Evolutionary conservation across 2,797 vertebrate genomes (phyloP).

Genomic region (Vireo griseus): DNA sequence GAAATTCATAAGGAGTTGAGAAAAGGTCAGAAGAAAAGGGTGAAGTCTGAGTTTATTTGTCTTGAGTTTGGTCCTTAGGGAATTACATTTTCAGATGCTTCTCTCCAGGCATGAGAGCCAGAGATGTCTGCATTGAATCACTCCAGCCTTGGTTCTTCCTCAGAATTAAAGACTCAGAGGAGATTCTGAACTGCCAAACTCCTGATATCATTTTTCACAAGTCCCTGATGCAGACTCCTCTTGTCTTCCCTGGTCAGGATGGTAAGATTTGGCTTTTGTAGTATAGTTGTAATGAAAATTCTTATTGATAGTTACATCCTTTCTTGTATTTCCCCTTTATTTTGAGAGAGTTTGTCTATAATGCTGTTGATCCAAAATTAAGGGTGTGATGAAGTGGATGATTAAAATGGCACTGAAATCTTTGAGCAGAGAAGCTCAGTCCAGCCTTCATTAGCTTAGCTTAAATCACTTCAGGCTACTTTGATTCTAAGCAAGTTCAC

Average conservation of each 20-base stretch:
- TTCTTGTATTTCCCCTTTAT: not conserved
- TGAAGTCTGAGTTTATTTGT: not conserved
- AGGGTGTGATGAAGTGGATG: not conserved
- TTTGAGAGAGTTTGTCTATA: not conserved
- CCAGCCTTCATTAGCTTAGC: slow-evolving; percentile 19
- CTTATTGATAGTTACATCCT: not conserved
- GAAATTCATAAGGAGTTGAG: not conserved
- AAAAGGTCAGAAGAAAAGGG: not conserved
- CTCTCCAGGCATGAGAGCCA: not conserved
- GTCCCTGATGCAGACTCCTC: not conserved
- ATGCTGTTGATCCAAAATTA: not conserved
- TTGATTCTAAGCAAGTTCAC: slow-evolving; percentile 18
- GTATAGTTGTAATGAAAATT: not conserved
- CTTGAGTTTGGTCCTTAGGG: not conserved
- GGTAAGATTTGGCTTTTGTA: not conserved
- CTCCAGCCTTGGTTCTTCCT: not conserved
- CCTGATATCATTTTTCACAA: not conserved
- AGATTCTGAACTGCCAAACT: not conserved
- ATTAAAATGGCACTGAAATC: not conserved
- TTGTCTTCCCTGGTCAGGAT: not conserved
- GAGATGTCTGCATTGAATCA: not conserved
- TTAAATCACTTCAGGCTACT: slow-evolving; percentile 16
- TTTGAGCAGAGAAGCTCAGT: not conserved
- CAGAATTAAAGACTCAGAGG: not conserved
- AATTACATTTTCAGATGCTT: not conserved